Percentiles rank a stretch among this genome's conserved stretches.
phyloP scores from a whole-genome alignment of 2,113 vertebrate genomes.

The Ahaetulla prasina region DNA sequence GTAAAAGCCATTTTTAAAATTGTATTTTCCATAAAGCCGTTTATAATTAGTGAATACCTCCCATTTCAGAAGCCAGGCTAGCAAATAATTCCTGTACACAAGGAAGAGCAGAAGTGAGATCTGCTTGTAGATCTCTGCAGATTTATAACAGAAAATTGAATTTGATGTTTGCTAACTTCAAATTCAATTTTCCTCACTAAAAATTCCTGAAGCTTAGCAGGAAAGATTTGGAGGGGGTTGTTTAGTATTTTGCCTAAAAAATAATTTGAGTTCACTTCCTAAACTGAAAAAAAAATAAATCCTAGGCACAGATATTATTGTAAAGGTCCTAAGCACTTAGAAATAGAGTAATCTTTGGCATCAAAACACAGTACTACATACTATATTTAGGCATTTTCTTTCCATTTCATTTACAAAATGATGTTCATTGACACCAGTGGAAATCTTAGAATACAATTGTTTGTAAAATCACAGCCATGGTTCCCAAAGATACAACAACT shows the following conservation, averaged over 20 bases:
- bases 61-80: not conserved
- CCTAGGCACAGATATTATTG: not conserved
- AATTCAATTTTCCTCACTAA: not conserved
- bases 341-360: not conserved
- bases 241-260: not conserved
- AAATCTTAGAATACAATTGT: not conserved
- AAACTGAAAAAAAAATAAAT: not conserved
- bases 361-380: not conserved
- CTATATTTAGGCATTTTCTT: not conserved
- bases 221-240: not conserved
- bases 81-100: not conserved
- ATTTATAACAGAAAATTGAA: not conserved
- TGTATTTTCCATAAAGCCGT: not conserved
- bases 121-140: not conserved
- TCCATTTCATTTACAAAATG: not conserved
- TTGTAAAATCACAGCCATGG: not conserved
- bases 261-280: not conserved
- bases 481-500: not conserved
- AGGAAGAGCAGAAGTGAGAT: not conserved
- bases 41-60: not conserved
- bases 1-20: not conserved
- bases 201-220: not conserved
- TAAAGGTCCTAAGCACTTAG: not conserved
- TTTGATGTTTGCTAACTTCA: not conserved
- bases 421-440: not conserved